Conservation (phyloP, 2,113 vertebrate genomes). For the Sapayoa aenigma region DNA sequence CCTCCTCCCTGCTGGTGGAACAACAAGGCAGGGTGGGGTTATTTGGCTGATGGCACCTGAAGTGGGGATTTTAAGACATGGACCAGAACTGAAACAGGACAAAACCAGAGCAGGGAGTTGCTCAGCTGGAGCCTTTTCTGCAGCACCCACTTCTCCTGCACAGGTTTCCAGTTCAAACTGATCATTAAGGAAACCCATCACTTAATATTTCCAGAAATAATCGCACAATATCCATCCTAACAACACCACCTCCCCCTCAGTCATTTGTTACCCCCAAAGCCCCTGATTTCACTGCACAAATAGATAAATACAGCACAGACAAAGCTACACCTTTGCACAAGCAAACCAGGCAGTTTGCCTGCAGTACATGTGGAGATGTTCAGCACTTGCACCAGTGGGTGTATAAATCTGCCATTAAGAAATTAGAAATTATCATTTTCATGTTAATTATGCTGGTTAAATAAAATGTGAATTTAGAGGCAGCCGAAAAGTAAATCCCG, state of each 20-base stretch:
- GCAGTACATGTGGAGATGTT: neutral
- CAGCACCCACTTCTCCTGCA: neutral
- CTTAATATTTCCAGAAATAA: neutral
- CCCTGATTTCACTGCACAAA: neutral
- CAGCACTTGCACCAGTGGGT: neutral
- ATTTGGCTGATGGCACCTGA: neutral
- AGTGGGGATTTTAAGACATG: neutral
- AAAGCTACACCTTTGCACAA: neutral
- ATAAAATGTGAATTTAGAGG: neutral
- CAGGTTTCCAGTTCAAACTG: neutral
- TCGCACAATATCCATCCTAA: neutral
- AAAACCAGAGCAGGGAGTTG: neutral
- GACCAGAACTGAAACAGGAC: neutral
- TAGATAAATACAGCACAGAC: neutral
- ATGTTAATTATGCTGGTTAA: neutral
- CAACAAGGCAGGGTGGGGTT: neutral
- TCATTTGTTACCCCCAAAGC: neutral
- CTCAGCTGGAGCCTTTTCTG: neutral
- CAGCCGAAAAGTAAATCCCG: neutral
- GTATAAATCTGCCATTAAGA: neutral
- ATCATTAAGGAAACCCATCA: neutral
- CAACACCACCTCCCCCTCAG: fast-evolving
- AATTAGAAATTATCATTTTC: neutral
- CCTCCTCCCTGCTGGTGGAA: neutral
- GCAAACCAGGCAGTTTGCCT: neutral